Percentiles rank a stretch among this genome's conserved stretches.
phyloP scores from a whole-genome alignment of 2,113 vertebrate species.

The Sinocyclocheilus anophthalmus region DNA sequence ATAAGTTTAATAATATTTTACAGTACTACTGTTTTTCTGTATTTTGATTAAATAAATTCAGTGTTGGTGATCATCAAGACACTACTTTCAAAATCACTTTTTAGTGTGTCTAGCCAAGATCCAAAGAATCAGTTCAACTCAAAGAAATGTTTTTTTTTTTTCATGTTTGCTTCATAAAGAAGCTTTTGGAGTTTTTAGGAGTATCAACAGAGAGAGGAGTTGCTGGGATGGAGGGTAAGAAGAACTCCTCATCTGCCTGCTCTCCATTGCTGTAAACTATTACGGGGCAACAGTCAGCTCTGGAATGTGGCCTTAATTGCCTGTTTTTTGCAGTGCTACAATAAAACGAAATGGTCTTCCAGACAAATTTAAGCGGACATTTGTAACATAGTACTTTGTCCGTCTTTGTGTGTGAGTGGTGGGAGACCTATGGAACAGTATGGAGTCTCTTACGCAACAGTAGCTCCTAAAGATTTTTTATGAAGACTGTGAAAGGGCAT shows the following conservation, averaged over 20 bases:
- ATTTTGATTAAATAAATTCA: too few species aligned
- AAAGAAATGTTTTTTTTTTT: too few species aligned
- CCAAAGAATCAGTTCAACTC: too few species aligned
- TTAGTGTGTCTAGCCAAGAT: too few species aligned
- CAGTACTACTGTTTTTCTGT: too few species aligned
- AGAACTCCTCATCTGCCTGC: conserved; percentile 51
- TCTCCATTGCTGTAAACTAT: conserved; percentile 65
- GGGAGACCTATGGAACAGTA: conserved; percentile 30
- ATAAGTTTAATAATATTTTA: too few species aligned
- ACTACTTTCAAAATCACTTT: too few species aligned
- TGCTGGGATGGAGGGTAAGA: conserved; percentile 48
- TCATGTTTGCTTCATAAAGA: neutral
- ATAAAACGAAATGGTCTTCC: conserved; percentile 68
- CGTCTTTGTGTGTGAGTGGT: conserved; percentile 47
- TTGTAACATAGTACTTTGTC: conserved; percentile 54
- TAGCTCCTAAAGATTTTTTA: conserved; percentile 28
- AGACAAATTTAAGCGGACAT: conserved; percentile 54
- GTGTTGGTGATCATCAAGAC: too few species aligned
- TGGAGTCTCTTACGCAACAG: conserved; percentile 36
- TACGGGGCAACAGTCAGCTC: conserved; percentile 68
- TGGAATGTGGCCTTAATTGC: conserved; percentile 74
- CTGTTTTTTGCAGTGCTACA: conserved; percentile 55
- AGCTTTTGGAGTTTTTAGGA: neutral
- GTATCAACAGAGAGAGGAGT: neutral
- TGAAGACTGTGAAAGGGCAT: conserved; percentile 20